A percentile compares a stretch with the other conserved stretches of the same genome.
Evolutionary conservation across 2,797 vertebrate species (phyloP).

Genomic region (Eleutherodactylus coqui): DNA sequence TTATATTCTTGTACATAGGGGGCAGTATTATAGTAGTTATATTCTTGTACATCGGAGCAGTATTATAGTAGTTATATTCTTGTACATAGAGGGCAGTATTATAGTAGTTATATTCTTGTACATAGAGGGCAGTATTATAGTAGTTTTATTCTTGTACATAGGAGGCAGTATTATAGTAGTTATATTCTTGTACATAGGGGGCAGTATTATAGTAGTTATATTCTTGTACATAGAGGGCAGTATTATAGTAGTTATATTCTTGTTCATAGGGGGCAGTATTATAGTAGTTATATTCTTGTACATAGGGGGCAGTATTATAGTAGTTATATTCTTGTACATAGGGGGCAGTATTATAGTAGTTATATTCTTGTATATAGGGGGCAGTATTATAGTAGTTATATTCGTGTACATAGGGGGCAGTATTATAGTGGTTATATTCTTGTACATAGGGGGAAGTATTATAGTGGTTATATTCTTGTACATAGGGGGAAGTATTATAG

Average conservation of each 20-base stretch:
- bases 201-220: slow-evolving; percentile 2
- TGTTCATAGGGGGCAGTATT: background rate
- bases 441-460: too few relatives aligned
- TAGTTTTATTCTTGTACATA: background rate
- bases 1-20: background rate
- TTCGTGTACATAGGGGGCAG: background rate
- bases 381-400: background rate
- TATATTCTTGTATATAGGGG: background rate
- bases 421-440: background rate
- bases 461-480: too few relatives aligned
- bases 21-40: background rate
- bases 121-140: background rate
- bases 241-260: too few relatives aligned
- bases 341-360: background rate
- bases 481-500: too few relatives aligned
- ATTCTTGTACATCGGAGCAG: background rate
- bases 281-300: slow-evolving; percentile 2
- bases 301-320: background rate
- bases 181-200: background rate
- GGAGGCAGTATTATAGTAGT: slow-evolving; percentile 6
- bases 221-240: background rate
- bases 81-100: background rate
- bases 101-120: slow-evolving; percentile 9
- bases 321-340: slow-evolving; percentile 5
- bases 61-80: slow-evolving; percentile 11